phyloP scores from a whole-genome alignment of 2,888 invertebrate genomes.

The Cyclophora albipunctata region DNA sequence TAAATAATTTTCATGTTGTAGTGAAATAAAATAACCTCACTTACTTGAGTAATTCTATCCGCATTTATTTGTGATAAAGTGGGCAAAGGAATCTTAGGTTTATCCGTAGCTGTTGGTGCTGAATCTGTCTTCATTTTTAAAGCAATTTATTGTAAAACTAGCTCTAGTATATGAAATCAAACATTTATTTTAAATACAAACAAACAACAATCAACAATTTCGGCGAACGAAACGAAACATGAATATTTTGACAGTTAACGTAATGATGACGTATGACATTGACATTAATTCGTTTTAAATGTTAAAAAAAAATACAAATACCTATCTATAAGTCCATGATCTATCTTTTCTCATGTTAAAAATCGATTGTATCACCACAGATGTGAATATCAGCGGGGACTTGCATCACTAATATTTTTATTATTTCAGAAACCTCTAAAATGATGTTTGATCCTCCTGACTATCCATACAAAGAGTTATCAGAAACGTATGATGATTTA shows the following conservation, averaged over 20 bases:
- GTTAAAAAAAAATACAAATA: too few relatives aligned
- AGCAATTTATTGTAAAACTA: not conserved
- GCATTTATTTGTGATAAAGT: slow-evolving; percentile 94
- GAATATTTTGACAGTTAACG: not conserved
- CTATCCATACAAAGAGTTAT: slow-evolving; percentile 58
- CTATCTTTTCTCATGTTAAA: too few relatives aligned
- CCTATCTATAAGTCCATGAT: too few relatives aligned
- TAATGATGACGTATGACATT: not conserved
- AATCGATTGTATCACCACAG: too few relatives aligned
- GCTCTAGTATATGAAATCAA: not conserved
- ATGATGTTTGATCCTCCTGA: slow-evolving; percentile 72
- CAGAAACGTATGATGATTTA: slow-evolving; percentile 52
- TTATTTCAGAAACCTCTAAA: slow-evolving; percentile 7
- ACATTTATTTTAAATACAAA: slow-evolving; percentile 6
- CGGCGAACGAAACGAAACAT: too few relatives aligned
- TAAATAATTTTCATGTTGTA: slow-evolving; percentile 4
- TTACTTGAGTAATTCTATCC: slow-evolving; percentile 91
- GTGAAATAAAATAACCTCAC: slow-evolving; percentile 35
- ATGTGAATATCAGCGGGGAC: too few relatives aligned
- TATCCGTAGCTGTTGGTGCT: slow-evolving; percentile 38
- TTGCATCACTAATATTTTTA: too few relatives aligned
- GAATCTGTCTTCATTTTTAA: slow-evolving; percentile 52
- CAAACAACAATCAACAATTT: slow-evolving; percentile 3
- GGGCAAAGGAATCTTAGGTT: slow-evolving; percentile 78
- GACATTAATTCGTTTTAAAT: too few relatives aligned